Percentiles rank a stretch among this genome's conserved stretches.
Evolutionary conservation across 2,797 vertebrate genomes (phyloP).

Genomic region (Channallabes apus): DNA sequence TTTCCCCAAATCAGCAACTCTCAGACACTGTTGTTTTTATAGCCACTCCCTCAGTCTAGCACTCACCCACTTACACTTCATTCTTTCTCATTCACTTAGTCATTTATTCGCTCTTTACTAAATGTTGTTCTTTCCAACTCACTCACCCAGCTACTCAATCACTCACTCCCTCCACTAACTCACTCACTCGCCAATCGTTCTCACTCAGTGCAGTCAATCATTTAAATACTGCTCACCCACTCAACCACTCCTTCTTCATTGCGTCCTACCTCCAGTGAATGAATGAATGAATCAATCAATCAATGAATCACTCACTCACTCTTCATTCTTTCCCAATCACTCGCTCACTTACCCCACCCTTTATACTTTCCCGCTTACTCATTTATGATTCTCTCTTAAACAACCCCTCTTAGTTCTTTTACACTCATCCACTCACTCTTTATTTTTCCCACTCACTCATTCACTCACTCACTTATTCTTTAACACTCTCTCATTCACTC

Average conservation of each 20-base stretch:
- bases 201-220: background rate
- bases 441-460: background rate
- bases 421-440: background rate
- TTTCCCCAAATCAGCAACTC: slow-evolving; percentile 36
- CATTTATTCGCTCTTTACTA: background rate
- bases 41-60: slow-evolving; percentile 20
- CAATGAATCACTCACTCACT: background rate
- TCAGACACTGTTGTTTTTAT: slow-evolving; percentile 38
- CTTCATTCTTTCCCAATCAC: background rate
- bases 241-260: background rate
- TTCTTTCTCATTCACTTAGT: background rate
- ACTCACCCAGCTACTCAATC: background rate
- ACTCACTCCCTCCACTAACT: background rate
- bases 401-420: background rate
- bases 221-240: background rate
- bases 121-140: background rate
- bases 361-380: background rate
- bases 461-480: background rate
- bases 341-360: background rate
- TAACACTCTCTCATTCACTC: background rate
- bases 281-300: background rate
- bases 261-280: background rate
- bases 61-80: slow-evolving; percentile 1
- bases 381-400: background rate
- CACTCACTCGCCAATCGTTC: background rate